Conservation (phyloP, 2,797 vertebrate species). For the Chaetophractus vellerosus region DNA sequence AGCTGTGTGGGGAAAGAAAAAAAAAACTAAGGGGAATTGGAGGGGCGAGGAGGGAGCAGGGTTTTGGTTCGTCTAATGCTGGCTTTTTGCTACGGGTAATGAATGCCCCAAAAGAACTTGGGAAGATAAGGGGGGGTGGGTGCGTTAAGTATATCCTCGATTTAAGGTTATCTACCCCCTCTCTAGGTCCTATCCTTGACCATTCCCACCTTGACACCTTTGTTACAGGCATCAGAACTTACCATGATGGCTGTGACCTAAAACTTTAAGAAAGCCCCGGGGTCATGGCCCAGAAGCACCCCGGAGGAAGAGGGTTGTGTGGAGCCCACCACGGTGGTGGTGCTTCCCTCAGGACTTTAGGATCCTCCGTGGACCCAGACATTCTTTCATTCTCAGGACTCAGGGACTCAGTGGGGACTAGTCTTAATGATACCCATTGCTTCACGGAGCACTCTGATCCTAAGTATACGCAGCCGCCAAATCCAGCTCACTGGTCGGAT, state of each 20-base stretch:
- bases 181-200: conserved; percentile 4
- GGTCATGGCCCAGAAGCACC: conserved; percentile 87
- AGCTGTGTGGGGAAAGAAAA: background rate
- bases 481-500: conserved; percentile 81
- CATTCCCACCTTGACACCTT: conserved; percentile 11
- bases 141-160: conserved; percentile 2
- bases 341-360: conserved; percentile 73
- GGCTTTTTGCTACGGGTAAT: conserved; percentile 23
- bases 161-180: conserved; percentile 37
- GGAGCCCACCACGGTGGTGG: conserved; percentile 67
- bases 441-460: conserved; percentile 70
- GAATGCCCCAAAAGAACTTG: conserved; percentile 21
- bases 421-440: conserved; percentile 72
- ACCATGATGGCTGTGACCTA: conserved; percentile 87
- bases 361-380: conserved; percentile 73
- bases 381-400: conserved; percentile 81
- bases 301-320: conserved; percentile 78
- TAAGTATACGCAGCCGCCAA: conserved; percentile 75
- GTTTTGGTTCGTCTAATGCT: conserved; percentile 39
- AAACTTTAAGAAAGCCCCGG: conserved; percentile 80
- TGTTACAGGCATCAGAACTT: conserved; percentile 80
- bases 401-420: conserved; percentile 72
- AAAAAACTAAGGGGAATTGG: conserved; percentile 46
- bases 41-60: background rate
- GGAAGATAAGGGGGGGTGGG: conserved; percentile 22